phyloP scores from a whole-genome alignment of 1,140 invertebrate species.

The Chironomus striatipennis region DNA sequence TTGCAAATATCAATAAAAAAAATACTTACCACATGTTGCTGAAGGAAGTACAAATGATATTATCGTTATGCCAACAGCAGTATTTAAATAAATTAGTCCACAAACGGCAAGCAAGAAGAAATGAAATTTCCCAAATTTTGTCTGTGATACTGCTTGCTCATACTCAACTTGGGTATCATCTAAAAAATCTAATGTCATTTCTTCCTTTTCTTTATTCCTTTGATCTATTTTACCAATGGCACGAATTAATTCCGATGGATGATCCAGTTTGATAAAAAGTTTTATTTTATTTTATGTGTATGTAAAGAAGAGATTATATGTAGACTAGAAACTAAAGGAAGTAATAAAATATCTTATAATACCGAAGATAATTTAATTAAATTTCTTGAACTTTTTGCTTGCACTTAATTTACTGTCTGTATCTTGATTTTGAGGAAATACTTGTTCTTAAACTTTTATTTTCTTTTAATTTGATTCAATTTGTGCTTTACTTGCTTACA shows the following conservation, averaged over 20 bases:
- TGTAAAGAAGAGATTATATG: too few relatives aligned
- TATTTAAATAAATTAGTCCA: constrained; percentile 64
- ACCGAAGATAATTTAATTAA: too few relatives aligned
- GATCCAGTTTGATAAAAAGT: neutral
- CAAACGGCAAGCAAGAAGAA: constrained; percentile 57
- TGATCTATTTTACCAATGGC: neutral
- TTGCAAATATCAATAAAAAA: neutral
- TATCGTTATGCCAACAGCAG: constrained; percentile 77
- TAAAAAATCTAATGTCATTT: constrained; percentile 30
- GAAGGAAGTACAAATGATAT: constrained; percentile 69
- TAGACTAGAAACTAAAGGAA: too few relatives aligned
- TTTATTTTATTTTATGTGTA: too few relatives aligned
- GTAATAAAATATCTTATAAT: too few relatives aligned
- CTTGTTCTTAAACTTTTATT: too few relatives aligned
- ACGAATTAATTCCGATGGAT: neutral
- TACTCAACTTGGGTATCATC: constrained; percentile 31
- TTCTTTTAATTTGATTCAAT: too few relatives aligned
- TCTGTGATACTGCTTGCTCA: constrained; percentile 31
- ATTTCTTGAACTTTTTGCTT: too few relatives aligned
- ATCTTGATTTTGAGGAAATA: too few relatives aligned
- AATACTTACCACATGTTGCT: constrained; percentile 50
- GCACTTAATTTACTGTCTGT: too few relatives aligned
- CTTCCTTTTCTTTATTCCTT: neutral
- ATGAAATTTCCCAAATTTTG: constrained; percentile 74
- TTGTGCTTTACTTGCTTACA: too few relatives aligned